Base-by-base conservation (phyloP, 1,140 invertebrate species). In the Sesamia nonagrioides region DNA sequence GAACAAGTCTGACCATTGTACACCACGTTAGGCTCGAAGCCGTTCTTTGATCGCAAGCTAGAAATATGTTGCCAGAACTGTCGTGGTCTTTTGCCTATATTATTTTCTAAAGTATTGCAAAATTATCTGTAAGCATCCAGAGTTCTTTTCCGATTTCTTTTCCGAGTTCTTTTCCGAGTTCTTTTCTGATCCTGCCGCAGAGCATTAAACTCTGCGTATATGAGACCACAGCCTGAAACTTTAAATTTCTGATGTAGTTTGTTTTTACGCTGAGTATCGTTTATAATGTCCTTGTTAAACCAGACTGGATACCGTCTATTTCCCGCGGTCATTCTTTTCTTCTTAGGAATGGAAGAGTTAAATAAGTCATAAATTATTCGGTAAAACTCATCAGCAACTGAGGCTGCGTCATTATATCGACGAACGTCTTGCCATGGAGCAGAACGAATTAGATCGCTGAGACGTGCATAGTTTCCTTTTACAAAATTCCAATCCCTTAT, bases 21-120 rank as follows among this genome's bases (percentile, higher is more conserved):
- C 7, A 40, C 13, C 0, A 80, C 33, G n/a, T 15, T 71, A 13
- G 79, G 48, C 15, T 80, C 73, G 37, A 77, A 77, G 6, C 79
- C 73, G 54, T 74, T 66, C 35, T 80, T 80, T 4, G 74, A 61
- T 1, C 79, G 56, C n/a, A 80, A 58, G 27, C 68, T 77, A 3
- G 56, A 54, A 35, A 80, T 71, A 11, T 79, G 77, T 7, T n/a
- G 60, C 69, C 77, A 79, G 50, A 79, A 79, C 9, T 11, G 5
- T 17, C 6, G 35, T 18, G 77, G 69, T 18, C n/a, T 79, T 58
- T 3, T 27, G 13, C 17, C 35, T 42, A 63, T n/a, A 1, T 13
- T 63, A 15, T 63, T 63, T 42, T 63, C 60, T 8, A 63, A n/a
- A 15, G 13, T 37, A 9, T 2, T n/a, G 9, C 15, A 8, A 11